Evolutionary conservation across 1,140 invertebrate species (phyloP), one percentile per base, ranked within the genome.

Genomic region (Leptopilina boulardi): DNA sequence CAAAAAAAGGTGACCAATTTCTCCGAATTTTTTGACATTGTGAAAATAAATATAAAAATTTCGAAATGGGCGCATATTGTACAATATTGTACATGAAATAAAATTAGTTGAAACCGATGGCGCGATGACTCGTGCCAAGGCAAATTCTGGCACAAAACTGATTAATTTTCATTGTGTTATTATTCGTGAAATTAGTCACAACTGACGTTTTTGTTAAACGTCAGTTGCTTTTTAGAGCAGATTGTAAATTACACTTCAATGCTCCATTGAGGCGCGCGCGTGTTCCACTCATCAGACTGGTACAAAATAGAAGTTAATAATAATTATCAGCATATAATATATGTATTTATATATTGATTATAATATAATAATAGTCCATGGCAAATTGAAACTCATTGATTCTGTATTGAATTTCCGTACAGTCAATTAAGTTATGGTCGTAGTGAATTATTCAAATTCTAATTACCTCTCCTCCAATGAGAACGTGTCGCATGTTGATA

Each of bases 401-500:
- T 15, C 8, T 38, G 34, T 5, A 75, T 56, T 30, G 54, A 38
- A 73, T 59, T 80, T 23, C 56, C n/a, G n/a, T n/a, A n/a, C 26
- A 9, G 21, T 66, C 13, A 66, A 66, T 30, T 66, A 66, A 26
- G 56, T 26, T 10, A 59, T 6, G 5, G 11, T 66, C 26, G n/a
- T n/a, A n/a, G n/a, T 66, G 3, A 66, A 66, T 30, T 66, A 66
- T 66, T 15, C 11, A 66, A 66, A 66, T 66, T 66, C 47, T 73
- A 91, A 91, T 92, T 92, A 96, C 95, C 93, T 95, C 93, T 82
- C 95, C 95, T 77, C 92, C 92, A 73, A 94, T 90, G 54, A 96
- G 91, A 77, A 94, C 92, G 85, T 94, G 92, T 76, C 93, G 92
- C 81, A 96, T 90, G 87, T 96, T 96, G 80, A 95, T 93, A 77